Conservation (phyloP, 37 sponge, comb jelly and placozoan species). For the Ephydatia muelleri region DNA sequence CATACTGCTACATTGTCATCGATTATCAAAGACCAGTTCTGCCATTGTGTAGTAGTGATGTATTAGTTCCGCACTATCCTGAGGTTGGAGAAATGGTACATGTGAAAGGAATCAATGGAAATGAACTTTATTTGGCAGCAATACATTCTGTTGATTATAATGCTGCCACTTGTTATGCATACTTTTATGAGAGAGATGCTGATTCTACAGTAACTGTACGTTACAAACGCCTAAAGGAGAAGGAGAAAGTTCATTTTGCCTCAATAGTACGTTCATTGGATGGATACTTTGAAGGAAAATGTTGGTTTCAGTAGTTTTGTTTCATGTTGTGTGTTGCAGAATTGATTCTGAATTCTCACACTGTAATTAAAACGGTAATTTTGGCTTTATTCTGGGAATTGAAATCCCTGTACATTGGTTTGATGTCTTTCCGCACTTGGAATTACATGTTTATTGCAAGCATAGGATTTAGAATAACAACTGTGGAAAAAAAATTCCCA, state of each 20-base stretch:
- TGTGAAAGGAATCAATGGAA: constrained; percentile 5
- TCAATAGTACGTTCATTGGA: not conserved
- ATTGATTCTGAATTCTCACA: constrained; percentile 1
- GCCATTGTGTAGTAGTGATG: not conserved
- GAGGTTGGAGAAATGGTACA: not conserved
- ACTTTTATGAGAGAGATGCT: constrained; percentile 7
- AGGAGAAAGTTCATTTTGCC: not conserved
- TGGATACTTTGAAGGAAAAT: constrained; percentile 1
- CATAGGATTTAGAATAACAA: constrained; percentile 1
- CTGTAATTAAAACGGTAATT: not conserved
- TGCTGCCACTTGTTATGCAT: constrained; percentile 10
- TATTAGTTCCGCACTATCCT: no score
- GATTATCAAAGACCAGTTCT: constrained; percentile 23
- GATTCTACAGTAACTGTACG: not conserved
- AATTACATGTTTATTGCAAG: not conserved
- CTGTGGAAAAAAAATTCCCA: not conserved
- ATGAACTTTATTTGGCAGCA: constrained; percentile 7
- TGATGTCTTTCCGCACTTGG: not conserved
- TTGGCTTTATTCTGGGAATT: constrained; percentile 1
- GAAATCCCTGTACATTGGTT: not conserved
- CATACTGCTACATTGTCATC: constrained; percentile 10
- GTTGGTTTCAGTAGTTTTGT: not conserved
- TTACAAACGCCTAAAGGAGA: constrained; percentile 1
- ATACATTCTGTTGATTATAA: constrained; percentile 8
- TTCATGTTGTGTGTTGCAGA: not conserved